These are phyloP conservation scores for Neodon shergylaensis DNA, from an alignment of 2,113 vertebrate genomes.

Conservation along the genomic window DNA sequence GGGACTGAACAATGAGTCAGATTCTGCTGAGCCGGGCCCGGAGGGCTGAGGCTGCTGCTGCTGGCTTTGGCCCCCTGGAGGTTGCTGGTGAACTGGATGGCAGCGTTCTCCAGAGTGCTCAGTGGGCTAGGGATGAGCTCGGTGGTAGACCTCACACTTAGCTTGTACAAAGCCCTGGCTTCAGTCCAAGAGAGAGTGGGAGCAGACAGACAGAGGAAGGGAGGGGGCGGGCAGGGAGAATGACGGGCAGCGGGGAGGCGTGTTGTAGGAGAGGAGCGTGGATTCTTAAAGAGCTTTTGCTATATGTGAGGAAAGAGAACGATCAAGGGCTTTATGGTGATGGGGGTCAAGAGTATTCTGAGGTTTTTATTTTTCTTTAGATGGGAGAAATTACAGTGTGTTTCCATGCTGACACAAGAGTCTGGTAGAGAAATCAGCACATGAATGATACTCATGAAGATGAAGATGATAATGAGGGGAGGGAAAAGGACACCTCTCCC, in stretches of 20 bases:
- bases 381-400: background rate
- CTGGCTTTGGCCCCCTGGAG: background rate
- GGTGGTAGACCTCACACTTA: background rate
- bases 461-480: background rate
- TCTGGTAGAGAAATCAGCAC: background rate
- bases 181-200: background rate
- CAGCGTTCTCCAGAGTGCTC: background rate
- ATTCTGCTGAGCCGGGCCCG: too few relatives aligned
- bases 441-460: background rate
- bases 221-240: background rate
- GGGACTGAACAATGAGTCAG: background rate
- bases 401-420: background rate
- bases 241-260: background rate
- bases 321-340: background rate
- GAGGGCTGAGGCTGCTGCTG: background rate
- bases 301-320: background rate
- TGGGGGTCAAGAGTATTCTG: background rate
- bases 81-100: background rate
- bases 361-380: background rate
- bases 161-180: too few relatives aligned
- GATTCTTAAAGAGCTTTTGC: background rate
- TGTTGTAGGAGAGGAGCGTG: too few relatives aligned
- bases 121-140: background rate
- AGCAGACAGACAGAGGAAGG: background rate
- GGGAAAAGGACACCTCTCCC: background rate